These are phyloP conservation scores for Eristalis arbustorum DNA, from an alignment of 2,888 invertebrate genomes.

Conservation along the genomic window DNA sequence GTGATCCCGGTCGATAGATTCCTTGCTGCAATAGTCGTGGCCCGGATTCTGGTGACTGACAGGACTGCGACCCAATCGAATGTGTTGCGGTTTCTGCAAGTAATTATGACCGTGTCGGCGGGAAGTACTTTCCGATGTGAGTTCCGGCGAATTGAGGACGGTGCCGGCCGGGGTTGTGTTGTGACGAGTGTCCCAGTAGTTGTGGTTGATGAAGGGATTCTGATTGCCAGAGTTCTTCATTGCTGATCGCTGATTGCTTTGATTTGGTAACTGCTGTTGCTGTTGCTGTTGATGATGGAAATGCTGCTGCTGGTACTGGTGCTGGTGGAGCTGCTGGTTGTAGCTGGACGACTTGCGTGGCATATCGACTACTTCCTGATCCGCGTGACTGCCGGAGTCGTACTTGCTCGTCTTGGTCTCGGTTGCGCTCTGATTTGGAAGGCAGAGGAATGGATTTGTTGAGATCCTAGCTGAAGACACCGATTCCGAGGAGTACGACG, in stretches of 20 bases:
- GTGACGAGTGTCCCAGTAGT: slow-evolving; percentile 78
- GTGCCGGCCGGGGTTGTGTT: slow-evolving; percentile 75
- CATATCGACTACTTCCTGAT: slow-evolving; percentile 74
- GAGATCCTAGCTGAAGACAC: slow-evolving; percentile 79
- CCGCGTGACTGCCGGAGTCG: slow-evolving; percentile 40
- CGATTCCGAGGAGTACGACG: slow-evolving; percentile 79
- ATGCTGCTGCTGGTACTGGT: slow-evolving; percentile 70
- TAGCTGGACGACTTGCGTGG: slow-evolving; percentile 75
- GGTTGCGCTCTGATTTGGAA: slow-evolving; percentile 61
- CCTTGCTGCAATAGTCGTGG: slow-evolving; percentile 49
- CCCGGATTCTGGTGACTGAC: slow-evolving; percentile 73
- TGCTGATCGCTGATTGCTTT: slow-evolving; percentile 26
- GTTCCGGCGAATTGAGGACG: slow-evolving; percentile 77
- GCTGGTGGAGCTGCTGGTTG: slow-evolving; percentile 71
- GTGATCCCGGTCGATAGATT: slow-evolving; percentile 41
- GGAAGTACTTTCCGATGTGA: slow-evolving; percentile 72
- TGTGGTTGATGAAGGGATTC: slow-evolving; percentile 78
- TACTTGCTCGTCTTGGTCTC: slow-evolving; percentile 50
- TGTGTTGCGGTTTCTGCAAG: slow-evolving; percentile 73
- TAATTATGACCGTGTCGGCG: slow-evolving; percentile 67
- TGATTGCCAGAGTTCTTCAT: slow-evolving; percentile 72
- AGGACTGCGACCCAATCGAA: slow-evolving; percentile 76
- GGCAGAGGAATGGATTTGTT: slow-evolving; percentile 79
- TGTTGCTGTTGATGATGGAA: slow-evolving; percentile 59
- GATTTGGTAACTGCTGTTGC: slow-evolving; percentile 27